Evolutionary conservation across 2,888 invertebrate species (phyloP), one percentile per base, ranked within the genome.

Genomic region (Eupithecia vulgata): DNA sequence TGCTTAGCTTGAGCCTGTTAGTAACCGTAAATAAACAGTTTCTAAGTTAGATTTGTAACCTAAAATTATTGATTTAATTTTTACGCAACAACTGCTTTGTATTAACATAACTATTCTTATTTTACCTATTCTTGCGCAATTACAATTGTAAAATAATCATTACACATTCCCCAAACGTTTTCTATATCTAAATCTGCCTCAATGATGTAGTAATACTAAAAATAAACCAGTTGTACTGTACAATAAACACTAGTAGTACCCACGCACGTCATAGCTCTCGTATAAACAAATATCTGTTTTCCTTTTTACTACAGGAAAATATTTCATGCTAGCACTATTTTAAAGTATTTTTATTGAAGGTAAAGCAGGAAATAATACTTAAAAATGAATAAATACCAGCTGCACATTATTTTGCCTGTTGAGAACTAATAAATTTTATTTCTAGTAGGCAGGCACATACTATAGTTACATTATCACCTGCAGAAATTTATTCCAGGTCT

Each of bases 61-160:
- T 48, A 61, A 74, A 67, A 67, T 35, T 72, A 88, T 89, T 78
- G 87, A 87, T 79, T 83, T 12, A 34, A 13, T 86, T 82, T 84
- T 84, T 85, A 83, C 85, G 85, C 88, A 84, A 82, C 78, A 80
- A 67, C 37, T n/a, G 5, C 52, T 65, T 66, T n/a, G 21, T 34
- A 67, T 67, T 59, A 42, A 25, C 67, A 40, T 64, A 52, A 34
- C n/a, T 68, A 62, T 57, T 30, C 15, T 10, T 68, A 10, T 17
- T 8, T 42, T 62, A 30, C 61, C 5, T 34, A 34, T 45, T 4
- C 40, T 34, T 45, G 42, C n/a, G 30, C 25, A 52, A 30, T 40
- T 61, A 45, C 30, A 45, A 42, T 25, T 61, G 34, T 2, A 1
- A 37, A 64, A 37, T 17, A 12, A 37, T 21, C n/a, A 64, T 17